A percentile compares a stretch with the other conserved stretches of the same genome.
These are phyloP conservation scores for Stictonetta naevosa DNA, from an alignment of 2,113 vertebrate genomes.

Conservation along the genomic window DNA sequence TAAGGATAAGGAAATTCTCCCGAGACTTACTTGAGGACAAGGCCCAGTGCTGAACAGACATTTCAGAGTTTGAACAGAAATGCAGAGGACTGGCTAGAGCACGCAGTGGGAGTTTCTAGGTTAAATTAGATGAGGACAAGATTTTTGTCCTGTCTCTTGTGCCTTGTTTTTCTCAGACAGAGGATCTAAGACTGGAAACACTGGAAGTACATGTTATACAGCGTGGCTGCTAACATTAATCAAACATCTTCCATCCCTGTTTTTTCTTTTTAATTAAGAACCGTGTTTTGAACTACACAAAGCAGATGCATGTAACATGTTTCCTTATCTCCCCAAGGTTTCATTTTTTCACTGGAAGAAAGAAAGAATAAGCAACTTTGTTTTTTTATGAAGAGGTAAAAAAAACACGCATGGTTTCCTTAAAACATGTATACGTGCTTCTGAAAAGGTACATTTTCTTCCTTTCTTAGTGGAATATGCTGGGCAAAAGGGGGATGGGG, in stretches of 20 bases:
- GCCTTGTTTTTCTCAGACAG: background rate
- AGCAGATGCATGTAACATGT: slow-evolving; percentile 1
- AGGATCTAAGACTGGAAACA: background rate
- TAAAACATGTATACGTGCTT: background rate
- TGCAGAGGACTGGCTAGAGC: background rate
- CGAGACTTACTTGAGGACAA: background rate
- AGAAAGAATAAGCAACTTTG: background rate
- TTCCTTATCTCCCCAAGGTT: slow-evolving; percentile 36
- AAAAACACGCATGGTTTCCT: background rate
- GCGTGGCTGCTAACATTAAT: background rate
- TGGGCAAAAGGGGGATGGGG: background rate
- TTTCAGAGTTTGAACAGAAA: background rate
- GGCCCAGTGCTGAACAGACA: background rate
- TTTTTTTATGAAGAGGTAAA: background rate
- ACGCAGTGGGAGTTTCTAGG: background rate
- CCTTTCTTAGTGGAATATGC: background rate
- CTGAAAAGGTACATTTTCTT: background rate
- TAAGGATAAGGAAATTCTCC: background rate
- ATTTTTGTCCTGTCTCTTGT: background rate
- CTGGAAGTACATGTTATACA: background rate
- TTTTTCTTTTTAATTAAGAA: slow-evolving; percentile 9
- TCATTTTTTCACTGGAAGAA: slow-evolving; percentile 19
- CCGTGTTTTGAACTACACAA: slow-evolving; percentile 15
- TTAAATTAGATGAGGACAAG: background rate
- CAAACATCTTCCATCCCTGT: background rate